Evolutionary conservation across 2,113 vertebrate genomes (phyloP).

Genomic region (Microcebus lehilahytsara): DNA sequence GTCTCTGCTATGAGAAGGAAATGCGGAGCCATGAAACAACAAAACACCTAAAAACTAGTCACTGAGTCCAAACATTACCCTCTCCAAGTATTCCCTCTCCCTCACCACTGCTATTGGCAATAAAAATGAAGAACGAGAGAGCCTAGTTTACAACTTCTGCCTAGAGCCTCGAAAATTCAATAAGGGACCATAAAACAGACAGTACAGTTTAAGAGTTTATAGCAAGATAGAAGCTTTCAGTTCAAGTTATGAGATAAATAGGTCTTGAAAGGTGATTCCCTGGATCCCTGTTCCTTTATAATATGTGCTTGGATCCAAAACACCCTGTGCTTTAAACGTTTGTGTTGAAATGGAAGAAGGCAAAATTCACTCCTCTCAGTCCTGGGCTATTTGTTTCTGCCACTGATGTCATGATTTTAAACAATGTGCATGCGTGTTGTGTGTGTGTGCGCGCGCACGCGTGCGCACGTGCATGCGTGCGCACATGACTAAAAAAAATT

Average conservation of each 20-base stretch:
- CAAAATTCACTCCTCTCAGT: not conserved
- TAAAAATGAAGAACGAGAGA: slow-evolving; percentile 25
- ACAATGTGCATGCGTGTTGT: not conserved
- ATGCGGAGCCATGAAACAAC: not conserved
- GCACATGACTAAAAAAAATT: not conserved
- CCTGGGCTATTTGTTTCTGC: not conserved
- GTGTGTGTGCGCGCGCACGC: not conserved
- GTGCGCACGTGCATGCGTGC: too few relatives aligned
- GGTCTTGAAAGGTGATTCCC: slow-evolving; percentile 38
- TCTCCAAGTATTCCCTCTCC: not conserved
- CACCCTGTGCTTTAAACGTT: not conserved
- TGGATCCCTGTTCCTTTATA: not conserved
- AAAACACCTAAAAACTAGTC: not conserved
- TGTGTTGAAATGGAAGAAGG: not conserved
- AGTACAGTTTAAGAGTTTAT: slow-evolving; percentile 38
- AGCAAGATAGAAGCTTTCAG: slow-evolving; percentile 53
- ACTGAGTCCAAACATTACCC: not conserved
- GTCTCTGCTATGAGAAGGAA: not conserved
- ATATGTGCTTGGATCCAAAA: not conserved
- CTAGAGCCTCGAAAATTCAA: slow-evolving; percentile 36
- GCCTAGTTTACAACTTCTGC: slow-evolving; percentile 4
- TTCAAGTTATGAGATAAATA: slow-evolving; percentile 50
- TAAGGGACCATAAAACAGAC: slow-evolving; percentile 27
- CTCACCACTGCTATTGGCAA: not conserved
- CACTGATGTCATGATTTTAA: not conserved